phyloP scores from a whole-genome alignment of 2,888 invertebrate genomes.

The Athetis lepigone region DNA sequence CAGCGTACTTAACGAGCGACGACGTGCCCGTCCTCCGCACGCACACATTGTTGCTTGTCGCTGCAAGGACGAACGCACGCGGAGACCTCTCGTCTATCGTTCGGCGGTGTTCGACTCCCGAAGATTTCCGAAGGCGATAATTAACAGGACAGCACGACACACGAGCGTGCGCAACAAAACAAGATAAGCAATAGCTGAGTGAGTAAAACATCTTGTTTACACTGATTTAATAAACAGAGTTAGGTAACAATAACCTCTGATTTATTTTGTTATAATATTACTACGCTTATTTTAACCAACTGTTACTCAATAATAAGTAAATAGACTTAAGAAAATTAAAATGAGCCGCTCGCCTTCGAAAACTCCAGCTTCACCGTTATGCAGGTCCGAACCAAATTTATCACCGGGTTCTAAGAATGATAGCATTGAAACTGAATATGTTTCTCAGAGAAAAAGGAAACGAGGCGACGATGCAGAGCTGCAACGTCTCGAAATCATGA shows the following conservation, averaged over 20 bases:
- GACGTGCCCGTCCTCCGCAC: neutral
- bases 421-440: neutral
- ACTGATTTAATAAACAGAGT: neutral
- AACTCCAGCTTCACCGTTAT: neutral
- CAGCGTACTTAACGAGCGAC: neutral
- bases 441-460: neutral
- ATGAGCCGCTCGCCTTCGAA: neutral
- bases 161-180: neutral
- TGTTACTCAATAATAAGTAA: neutral
- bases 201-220: neutral
- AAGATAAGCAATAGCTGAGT: neutral
- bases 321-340: neutral
- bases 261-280: neutral
- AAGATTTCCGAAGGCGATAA: too few species aligned
- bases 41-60: neutral
- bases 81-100: neutral
- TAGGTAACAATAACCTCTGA: neutral
- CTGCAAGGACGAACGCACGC: neutral
- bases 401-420: neutral
- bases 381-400: neutral
- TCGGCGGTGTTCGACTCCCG: neutral
- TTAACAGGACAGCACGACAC: too few species aligned
- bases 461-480: neutral
- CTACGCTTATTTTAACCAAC: neutral
- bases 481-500: neutral